phyloP scores from a whole-genome alignment of 2,113 vertebrate species.

The Riparia riparia region DNA sequence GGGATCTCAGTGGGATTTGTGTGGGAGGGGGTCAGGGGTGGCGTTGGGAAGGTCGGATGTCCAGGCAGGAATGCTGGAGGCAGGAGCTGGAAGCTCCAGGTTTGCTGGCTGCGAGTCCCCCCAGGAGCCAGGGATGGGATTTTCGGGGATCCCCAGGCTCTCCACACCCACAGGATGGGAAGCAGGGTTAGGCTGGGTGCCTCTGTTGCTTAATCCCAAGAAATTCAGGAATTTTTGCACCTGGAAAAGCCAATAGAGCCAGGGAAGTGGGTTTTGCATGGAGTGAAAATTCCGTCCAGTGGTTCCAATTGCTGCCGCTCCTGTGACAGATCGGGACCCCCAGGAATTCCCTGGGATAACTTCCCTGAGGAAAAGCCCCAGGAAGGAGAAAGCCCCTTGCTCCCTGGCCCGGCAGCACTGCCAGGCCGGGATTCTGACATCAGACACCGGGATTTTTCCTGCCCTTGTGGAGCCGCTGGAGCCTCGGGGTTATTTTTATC shows the following conservation, averaged over 20 bases:
- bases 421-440: background rate
- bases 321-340: fast-evolving
- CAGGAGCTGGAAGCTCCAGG: background rate
- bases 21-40: fast-evolving
- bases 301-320: background rate
- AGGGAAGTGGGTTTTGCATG: background rate
- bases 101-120: background rate
- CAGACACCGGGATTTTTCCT: conserved; percentile 43
- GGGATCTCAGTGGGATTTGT: background rate
- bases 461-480: conserved; percentile 19
- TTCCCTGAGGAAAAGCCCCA: fast-evolving
- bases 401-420: background rate
- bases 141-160: background rate
- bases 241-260: background rate
- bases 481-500: conserved; percentile 78
- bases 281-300: background rate
- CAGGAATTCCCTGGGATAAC: background rate
- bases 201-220: background rate
- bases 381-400: background rate
- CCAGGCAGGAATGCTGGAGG: background rate
- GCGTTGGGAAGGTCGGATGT: background rate
- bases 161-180: fast-evolving
- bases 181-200: background rate
- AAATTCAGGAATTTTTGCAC: fast-evolving
- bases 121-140: background rate